These are phyloP conservation scores for Chirona hameri DNA, from an alignment of 2,888 invertebrate species.

Conservation along the genomic window DNA sequence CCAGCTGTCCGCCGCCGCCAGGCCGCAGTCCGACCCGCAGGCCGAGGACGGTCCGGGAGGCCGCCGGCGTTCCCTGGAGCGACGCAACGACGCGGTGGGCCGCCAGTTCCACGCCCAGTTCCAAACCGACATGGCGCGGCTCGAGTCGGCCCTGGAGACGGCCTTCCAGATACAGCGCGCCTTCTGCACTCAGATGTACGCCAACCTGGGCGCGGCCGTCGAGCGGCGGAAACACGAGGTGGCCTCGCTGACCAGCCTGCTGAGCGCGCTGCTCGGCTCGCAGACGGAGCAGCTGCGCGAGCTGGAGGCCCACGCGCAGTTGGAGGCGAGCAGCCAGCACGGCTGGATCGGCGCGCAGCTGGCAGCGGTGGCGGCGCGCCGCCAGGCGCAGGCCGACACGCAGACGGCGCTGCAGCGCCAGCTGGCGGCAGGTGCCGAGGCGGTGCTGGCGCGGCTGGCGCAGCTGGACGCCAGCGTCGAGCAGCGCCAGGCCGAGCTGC, in stretches of 20 bases:
- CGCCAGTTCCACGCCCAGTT: slow-evolving; percentile 13
- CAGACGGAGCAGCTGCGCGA: slow-evolving; percentile 22
- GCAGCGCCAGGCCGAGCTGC: neutral
- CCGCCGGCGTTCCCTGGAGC: slow-evolving; percentile 50
- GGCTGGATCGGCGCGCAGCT: slow-evolving; percentile 12
- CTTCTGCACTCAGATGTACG: slow-evolving; percentile 1
- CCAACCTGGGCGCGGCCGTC: slow-evolving; percentile 23
- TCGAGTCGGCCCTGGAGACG: neutral
- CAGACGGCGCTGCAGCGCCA: slow-evolving; percentile 5
- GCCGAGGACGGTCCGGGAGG: slow-evolving; percentile 64
- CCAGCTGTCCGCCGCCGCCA: slow-evolving; percentile 60
- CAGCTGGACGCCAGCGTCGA: neutral
- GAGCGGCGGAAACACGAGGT: slow-evolving; percentile 11
- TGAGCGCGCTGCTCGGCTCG: slow-evolving; percentile 1
- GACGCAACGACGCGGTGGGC: neutral
- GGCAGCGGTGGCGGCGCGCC: slow-evolving; percentile 23
- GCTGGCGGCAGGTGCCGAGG: neutral
- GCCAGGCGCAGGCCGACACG: neutral
- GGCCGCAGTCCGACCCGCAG: slow-evolving; percentile 58
- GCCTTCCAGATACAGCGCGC: slow-evolving; percentile 11
- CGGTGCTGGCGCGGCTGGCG: slow-evolving; percentile 3
- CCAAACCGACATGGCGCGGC: neutral
- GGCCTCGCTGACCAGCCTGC: slow-evolving; percentile 3
- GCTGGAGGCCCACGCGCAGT: slow-evolving; percentile 9
- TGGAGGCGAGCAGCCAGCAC: neutral